Evolutionary conservation across 2,888 invertebrate genomes (phyloP), one percentile per base, ranked within the genome.

Genomic region (Dasysyrphus albostriatus): DNA sequence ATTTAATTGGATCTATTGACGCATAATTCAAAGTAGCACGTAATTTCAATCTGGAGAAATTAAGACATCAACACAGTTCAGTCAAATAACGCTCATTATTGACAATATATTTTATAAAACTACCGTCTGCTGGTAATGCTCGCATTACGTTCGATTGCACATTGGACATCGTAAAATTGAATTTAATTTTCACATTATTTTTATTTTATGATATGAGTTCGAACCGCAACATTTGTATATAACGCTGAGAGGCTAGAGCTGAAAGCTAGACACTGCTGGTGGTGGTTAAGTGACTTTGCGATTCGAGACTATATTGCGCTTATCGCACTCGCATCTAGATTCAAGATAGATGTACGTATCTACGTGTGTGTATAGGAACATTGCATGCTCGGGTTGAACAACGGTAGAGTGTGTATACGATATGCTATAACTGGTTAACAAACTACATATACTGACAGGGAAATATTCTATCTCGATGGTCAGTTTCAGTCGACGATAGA

Each of bases 171-270:
- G 76, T 83, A 87, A 87, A 87, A 80, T 83, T 77, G 76, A 83
- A 88, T 83, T 83, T 88, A 88, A 88, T 88, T 88, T 80, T 79
- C 75, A 74, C 88, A 88, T 88, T 83, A 88, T 88, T 88, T 88
- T 88, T 69, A 77, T 88, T 88, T 88, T 80, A 88, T 80, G 88
- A 88, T 83, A 82, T 83, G 78, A 87, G 83, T 78, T 83, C 78
- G 75, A 78, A 51, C 87, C 67, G 51, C 58, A 65, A 37, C 54
- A 67, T 83, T 61, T 72, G 70, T 65, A 32, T 5, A 6, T 32
- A 32, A 9, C 10, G 34, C 5, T 16, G 10, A 5, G 10, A 5
- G 14, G 61, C 24, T 39, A 49, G 34, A 49, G 49, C 14, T 47
- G 19, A 34, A 49, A 29, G 37, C 34, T 67, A 16, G 37, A 16